Conservation (phyloP, 2,888 invertebrate genomes). For the Tenthredo distinguenda region DNA sequence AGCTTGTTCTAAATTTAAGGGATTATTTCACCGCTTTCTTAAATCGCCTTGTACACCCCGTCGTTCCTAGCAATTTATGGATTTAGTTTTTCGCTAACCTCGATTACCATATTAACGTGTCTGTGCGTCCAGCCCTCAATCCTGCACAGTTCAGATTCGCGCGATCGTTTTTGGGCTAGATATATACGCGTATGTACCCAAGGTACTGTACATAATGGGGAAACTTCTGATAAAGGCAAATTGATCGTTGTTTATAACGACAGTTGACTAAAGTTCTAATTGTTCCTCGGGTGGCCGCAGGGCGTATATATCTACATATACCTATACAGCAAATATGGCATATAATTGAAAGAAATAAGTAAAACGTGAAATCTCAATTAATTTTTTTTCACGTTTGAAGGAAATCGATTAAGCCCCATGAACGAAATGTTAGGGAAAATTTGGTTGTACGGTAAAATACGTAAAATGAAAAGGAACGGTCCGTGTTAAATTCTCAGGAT, state of each 20-base stretch:
- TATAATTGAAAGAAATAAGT: too few species aligned
- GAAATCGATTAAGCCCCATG: too few species aligned
- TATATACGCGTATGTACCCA: not conserved
- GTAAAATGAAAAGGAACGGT: too few species aligned
- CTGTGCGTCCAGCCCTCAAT: not conserved
- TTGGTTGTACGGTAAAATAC: too few species aligned
- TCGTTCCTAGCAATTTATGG: not conserved
- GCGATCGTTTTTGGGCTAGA: not conserved
- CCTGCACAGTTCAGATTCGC: not conserved
- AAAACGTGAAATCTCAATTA: too few species aligned
- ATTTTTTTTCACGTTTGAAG: not conserved
- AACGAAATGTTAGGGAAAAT: too few species aligned
- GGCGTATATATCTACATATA: not conserved
- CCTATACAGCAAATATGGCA: too few species aligned
- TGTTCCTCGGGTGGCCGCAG: constrained; percentile 23
- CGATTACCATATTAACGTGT: constrained; percentile 24
- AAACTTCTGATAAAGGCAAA: constrained; percentile 31
- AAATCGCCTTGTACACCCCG: not conserved
- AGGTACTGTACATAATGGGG: not conserved
- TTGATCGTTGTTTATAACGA: constrained; percentile 55
- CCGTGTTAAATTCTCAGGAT: not conserved
- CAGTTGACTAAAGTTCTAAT: constrained; percentile 56
- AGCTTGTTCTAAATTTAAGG: not conserved
- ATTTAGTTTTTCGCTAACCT: not conserved
- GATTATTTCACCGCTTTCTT: not conserved